A percentile compares a stretch with the other conserved stretches of the same genome.
phyloP scores from a whole-genome alignment of 2,113 vertebrate species.

The Eudyptes chrysolophus region DNA sequence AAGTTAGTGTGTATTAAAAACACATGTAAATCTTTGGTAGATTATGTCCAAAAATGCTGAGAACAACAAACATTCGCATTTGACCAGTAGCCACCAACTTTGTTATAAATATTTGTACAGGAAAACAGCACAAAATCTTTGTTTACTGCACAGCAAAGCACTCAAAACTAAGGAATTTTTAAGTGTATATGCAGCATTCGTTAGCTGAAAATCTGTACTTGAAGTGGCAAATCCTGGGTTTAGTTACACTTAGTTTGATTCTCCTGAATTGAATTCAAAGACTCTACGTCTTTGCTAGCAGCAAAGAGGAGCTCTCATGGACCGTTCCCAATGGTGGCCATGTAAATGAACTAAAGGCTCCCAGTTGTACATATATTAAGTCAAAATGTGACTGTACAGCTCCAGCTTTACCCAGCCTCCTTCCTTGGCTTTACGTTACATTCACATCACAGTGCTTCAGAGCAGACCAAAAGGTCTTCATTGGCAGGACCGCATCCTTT shows the following conservation, averaged over 20 bases:
- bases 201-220: not conserved
- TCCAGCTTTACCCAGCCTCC: not conserved
- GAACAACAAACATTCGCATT: constrained; percentile 15
- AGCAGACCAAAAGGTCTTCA: not conserved
- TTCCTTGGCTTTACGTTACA: not conserved
- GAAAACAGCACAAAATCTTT: constrained; percentile 7
- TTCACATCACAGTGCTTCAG: not conserved
- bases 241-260: not conserved
- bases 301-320: not conserved
- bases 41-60: not conserved
- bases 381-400: not conserved
- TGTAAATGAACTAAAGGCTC: not conserved
- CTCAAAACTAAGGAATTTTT: not conserved
- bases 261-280: not conserved
- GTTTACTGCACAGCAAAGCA: constrained; percentile 4
- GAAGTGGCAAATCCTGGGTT: not conserved
- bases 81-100: constrained; percentile 12
- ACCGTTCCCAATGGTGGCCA: accelerated
- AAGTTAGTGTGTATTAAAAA: constrained; percentile 33
- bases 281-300: not conserved
- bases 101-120: constrained; percentile 12
- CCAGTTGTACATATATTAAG: not conserved
- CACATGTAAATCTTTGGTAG: constrained; percentile 17
- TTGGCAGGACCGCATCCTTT: accelerated
- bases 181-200: not conserved